A percentile compares a stretch with the other conserved stretches of the same genome.
These are phyloP conservation scores for Eupithecia centaureata DNA, from an alignment of 2,888 invertebrate species.

Conservation along the genomic window DNA sequence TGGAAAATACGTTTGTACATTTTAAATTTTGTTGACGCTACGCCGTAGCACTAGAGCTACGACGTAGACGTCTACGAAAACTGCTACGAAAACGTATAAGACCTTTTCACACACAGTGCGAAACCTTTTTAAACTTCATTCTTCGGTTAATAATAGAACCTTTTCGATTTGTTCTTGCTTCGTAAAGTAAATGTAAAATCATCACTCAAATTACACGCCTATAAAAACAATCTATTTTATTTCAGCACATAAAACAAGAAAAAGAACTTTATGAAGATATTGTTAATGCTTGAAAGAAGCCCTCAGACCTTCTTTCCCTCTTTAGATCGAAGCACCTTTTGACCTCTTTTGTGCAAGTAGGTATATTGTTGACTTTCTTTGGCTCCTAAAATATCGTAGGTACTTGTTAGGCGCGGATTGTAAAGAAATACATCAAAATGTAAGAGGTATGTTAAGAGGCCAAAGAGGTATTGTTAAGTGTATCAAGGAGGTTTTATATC, in stretches of 20 bases:
- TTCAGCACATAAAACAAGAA: constrained; percentile 39
- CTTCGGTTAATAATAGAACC: not conserved
- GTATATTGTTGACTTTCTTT: constrained; percentile 37
- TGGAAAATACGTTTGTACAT: not conserved
- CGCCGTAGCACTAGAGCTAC: constrained; percentile 53
- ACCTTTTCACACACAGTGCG: not conserved
- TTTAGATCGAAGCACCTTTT: constrained; percentile 35
- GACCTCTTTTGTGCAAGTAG: constrained; percentile 47
- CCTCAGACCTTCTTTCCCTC: constrained; percentile 26
- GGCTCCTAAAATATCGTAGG: constrained; percentile 18
- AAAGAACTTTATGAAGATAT: constrained; percentile 39
- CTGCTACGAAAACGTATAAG: constrained; percentile 37
- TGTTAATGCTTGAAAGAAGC: constrained; percentile 34
- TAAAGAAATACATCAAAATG: constrained; percentile 2
- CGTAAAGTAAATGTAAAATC: not conserved
- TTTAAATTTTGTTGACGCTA: constrained; percentile 32
- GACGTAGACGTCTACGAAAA: constrained; percentile 48
- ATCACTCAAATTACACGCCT: constrained; percentile 25
- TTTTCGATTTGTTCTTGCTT: not conserved
- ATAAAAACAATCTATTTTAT: constrained; percentile 42
- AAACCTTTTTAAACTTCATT: not conserved
- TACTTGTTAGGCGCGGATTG: not conserved
- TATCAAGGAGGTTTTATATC: constrained; percentile 13
- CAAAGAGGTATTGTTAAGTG: constrained; percentile 5
- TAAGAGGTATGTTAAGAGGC: constrained; percentile 1